A percentile compares a stretch with the other conserved stretches of the same genome.
Conservation (phyloP, 1,140 invertebrate species). For the Venustaconcha ellipsiformis region DNA sequence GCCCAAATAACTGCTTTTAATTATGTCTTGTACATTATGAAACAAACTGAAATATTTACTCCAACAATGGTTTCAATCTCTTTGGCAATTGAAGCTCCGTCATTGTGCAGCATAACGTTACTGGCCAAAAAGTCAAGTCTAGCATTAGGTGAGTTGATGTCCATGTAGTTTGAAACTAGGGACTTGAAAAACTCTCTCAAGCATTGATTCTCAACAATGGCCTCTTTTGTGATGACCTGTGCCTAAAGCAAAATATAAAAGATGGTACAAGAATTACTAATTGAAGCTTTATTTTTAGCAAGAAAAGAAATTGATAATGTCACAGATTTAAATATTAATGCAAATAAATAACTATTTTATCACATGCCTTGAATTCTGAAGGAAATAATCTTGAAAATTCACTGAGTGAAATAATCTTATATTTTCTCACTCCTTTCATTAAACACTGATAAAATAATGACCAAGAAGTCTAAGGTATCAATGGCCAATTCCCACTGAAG, state of each 20-base stretch:
- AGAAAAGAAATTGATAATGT: neutral
- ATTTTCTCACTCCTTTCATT: no score
- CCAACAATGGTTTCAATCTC: conserved; percentile 57
- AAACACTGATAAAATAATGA: no score
- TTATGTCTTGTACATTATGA: conserved; percentile 5
- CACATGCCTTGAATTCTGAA: no score
- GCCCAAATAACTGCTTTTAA: neutral
- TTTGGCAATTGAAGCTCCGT: conserved; percentile 52
- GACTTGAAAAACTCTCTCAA: conserved; percentile 64
- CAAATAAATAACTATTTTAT: no score
- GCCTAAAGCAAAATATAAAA: conserved; percentile 13
- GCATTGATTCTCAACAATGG: conserved; percentile 48
- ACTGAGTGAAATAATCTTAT: no score
- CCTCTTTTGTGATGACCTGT: conserved; percentile 55
- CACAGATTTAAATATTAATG: neutral
- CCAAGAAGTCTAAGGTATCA: no score
- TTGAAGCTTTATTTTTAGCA: neutral
- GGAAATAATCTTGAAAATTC: no score
- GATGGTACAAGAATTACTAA: neutral
- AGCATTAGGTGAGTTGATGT: conserved; percentile 39
- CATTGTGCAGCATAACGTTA: conserved; percentile 55
- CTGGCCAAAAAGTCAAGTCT: conserved; percentile 68
- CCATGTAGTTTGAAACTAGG: conserved; percentile 48
- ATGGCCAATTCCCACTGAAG: no score
- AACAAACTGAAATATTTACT: conserved; percentile 38